Evolutionary conservation across 2,113 vertebrate species (phyloP), one percentile per base, ranked within the genome.

Genomic region (Falco punctatus): DNA sequence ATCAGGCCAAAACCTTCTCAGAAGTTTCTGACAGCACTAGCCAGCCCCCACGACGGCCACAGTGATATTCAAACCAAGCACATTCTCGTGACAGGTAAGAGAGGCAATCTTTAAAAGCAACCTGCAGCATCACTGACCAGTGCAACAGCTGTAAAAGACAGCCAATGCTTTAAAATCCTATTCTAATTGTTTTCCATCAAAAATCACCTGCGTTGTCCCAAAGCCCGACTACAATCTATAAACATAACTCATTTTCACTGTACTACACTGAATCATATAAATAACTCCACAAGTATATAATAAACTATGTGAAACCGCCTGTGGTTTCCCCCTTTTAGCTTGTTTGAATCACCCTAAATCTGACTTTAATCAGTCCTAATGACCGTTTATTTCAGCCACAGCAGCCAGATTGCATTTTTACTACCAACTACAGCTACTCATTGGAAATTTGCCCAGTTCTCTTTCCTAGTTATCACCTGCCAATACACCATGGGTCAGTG

Each of bases 361-460:
- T 98, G 97, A 98, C 84, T 97, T 97, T 98, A 98, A 98, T 98
- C 97, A 97, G 93, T 73, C 93, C 97, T 98, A 98, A 98, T 98
- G 97, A 97, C 96, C 95, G 2, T 91, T 97, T 97, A 95, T 96
- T 97, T 95, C 97, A 97, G 90, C 96, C 94, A 89, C 93, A 91
- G 90, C 94, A 97, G 94, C 86, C 96, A 96, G 91, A 95, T 92
- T 94, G 85, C 88, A 80, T 93, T 97, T 96, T 97, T 96, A 94
- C 95, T 96, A 97, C 95, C 92, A 96, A 59, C 85, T 92, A 73
- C 81, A 92, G 96, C 95, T 97, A 97, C 97, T 95, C 92, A 1
- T 55, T 98, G 97, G 97, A 97, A 94, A 96, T 85, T 51, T 96
- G 97, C 97, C 97, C 93, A 92, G 93, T 66, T 95, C 62, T 89